Evolutionary conservation across 1,140 invertebrate genomes (phyloP), one percentile per base, ranked within the genome.

Genomic region (Zaprionus vittiger): DNA sequence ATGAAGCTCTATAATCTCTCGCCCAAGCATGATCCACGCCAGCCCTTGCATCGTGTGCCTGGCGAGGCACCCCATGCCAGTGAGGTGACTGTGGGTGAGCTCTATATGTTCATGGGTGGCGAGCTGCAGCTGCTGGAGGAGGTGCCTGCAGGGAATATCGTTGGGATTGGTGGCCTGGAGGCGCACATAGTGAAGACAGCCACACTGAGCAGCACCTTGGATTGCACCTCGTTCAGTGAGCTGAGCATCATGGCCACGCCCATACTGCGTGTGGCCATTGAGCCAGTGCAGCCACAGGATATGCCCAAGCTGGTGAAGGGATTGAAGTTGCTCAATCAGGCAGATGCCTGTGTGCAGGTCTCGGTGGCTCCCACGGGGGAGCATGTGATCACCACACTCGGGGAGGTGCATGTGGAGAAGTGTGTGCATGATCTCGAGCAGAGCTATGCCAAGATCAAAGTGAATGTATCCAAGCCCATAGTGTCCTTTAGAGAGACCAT

Each of bases 401-500:
- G 99, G 1, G 98, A 99, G 94, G 97, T 99, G 7, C 99, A 99
- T 94, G 94, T 99, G 38, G 97, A 99, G 92, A 96, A 98, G 81
- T 99, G 99, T 94, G 91, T 98, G 1, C 96, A 97, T 81, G 98
- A 99, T 94, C 94, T 99, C 11, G 95, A 95, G 81, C 93, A 94
- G 55, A 95, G 96, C 79, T 99, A 97, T 94, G 97, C 97, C 1
- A 97, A 98, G 92, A 95, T 99, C 66, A 96, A 98, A 44, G 94
- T 99, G 11, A 96, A 96, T 78, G 97, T 97, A 0, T 99, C 98
- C 1, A 95, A 97, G 83, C 99, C 99, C 1, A 99, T 99, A 79
- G 98, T 99, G 4, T 97, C 98, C 14, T 99, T 99, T 81, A 94
- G 97, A 80, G 99, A 99, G 93, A 99, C 98, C 0, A 95, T 99